These are phyloP conservation scores for Alviniconcha strummeri DNA, from an alignment of 2,888 invertebrate genomes.

Conservation along the genomic window DNA sequence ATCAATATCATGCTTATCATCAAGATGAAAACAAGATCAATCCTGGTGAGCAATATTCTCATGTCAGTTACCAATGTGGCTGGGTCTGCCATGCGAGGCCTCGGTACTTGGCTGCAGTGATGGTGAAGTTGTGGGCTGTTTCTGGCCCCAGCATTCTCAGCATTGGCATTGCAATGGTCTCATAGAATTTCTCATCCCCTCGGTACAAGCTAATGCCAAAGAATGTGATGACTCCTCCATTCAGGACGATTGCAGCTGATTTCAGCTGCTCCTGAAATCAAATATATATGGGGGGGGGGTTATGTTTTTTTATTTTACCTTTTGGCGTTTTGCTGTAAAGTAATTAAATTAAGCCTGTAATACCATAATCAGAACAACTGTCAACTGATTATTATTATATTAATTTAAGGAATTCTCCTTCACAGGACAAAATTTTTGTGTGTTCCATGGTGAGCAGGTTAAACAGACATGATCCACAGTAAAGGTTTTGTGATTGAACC, in stretches of 20 bases:
- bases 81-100: conserved; percentile 79
- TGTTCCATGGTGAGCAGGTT: no score
- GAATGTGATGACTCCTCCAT: conserved; percentile 82
- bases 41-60: no score
- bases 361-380: background rate
- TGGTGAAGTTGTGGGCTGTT: conserved; percentile 86
- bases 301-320: background rate
- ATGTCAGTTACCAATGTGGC: conserved; percentile 78
- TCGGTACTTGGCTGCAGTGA: conserved; percentile 85
- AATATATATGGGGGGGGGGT: no score
- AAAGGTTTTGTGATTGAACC: no score
- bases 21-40: no score
- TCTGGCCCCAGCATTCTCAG: conserved; percentile 84
- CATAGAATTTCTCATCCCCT: conserved; percentile 87
- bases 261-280: conserved; percentile 80
- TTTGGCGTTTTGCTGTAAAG: background rate
- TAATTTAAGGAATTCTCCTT: no score
- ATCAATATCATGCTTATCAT: no score
- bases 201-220: conserved; percentile 82
- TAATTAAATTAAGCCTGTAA: background rate
- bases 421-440: no score
- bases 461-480: no score
- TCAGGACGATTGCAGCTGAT: conserved; percentile 79
- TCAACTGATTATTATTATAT: no score
- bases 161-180: conserved; percentile 82